Evolutionary conservation across 2,113 vertebrate species (phyloP).

Genomic region (Ornithorhynchus anatinus): DNA sequence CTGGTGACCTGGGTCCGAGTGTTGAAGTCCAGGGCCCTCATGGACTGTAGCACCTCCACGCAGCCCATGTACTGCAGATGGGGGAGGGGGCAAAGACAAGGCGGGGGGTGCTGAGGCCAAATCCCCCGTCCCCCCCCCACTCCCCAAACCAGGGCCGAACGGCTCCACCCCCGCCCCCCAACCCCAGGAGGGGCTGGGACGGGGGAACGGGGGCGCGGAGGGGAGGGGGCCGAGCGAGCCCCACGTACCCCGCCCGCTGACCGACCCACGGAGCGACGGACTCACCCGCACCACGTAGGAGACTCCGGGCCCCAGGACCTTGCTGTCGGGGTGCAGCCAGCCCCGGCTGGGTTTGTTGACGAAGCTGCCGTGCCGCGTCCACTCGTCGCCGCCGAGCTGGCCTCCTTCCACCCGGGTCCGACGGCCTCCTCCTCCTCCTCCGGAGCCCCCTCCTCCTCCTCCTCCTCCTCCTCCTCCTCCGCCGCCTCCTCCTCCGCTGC

Average conservation of each 20-base stretch:
- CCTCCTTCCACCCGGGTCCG: constrained; percentile 96
- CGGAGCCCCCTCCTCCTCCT: constrained; percentile 67
- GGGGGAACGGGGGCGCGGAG: background rate
- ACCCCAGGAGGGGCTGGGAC: background rate
- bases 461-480: constrained; percentile 81
- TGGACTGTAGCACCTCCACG: constrained; percentile 95
- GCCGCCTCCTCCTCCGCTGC: constrained; percentile 23
- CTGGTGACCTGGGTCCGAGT: constrained; percentile 97
- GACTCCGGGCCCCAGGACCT: constrained; percentile 92
- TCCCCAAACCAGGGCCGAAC: background rate
- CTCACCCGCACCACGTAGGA: constrained; percentile 87
- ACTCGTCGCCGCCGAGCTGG: constrained; percentile 95
- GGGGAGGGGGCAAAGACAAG: background rate
- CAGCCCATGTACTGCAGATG: constrained; percentile 89
- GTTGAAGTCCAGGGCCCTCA: constrained; percentile 96
- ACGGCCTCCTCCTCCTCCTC: constrained; percentile 88
- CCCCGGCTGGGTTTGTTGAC: constrained; percentile 96
- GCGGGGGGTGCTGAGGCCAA: background rate
- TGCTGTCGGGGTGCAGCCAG: constrained; percentile 94
- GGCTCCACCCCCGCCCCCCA: no score
- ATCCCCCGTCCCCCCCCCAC: no score
- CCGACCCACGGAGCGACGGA: no score
- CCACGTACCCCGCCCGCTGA: no score
- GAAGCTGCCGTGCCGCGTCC: constrained; percentile 98
- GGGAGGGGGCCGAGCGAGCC: background rate